phyloP scores from a whole-genome alignment of 2,888 invertebrate species.

The Meganola albula region DNA sequence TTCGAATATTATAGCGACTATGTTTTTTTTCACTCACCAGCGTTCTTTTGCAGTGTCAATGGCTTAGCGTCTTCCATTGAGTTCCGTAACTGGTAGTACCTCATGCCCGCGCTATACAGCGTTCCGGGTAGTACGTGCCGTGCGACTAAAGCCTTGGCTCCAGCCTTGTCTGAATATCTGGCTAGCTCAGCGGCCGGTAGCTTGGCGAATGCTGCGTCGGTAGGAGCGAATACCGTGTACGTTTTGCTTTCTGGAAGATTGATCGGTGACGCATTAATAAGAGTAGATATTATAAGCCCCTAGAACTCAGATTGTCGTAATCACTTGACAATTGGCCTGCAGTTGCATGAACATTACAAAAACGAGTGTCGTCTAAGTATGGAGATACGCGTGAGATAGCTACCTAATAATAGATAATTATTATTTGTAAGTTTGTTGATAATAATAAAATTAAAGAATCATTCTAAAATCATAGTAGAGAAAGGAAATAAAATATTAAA shows the following conservation, averaged over 20 bases:
- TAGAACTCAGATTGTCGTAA: no score
- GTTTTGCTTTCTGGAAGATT: slow-evolving; percentile 83
- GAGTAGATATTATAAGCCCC: no score
- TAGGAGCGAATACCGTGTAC: slow-evolving; percentile 90
- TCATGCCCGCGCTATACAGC: slow-evolving; percentile 90
- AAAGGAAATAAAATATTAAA: no score
- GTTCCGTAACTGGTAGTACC: slow-evolving; percentile 90
- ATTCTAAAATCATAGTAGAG: no score
- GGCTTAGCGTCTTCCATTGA: slow-evolving; percentile 86
- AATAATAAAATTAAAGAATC: no score
- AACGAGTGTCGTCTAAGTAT: background rate
- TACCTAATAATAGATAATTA: no score
- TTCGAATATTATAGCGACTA: no score
- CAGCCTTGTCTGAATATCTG: slow-evolving; percentile 78
- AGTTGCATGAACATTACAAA: no score
- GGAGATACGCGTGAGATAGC: background rate
- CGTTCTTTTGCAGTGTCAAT: slow-evolving; percentile 87
- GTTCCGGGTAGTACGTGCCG: slow-evolving; percentile 87
- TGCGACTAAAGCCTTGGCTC: slow-evolving; percentile 85
- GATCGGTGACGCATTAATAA: no score
- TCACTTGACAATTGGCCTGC: no score
- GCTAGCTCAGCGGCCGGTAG: slow-evolving; percentile 79
- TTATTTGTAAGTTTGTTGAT: no score
- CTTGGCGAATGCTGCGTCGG: slow-evolving; percentile 87
- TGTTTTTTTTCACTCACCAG: slow-evolving; percentile 72